These are phyloP conservation scores for Hecatera dysodea DNA, from an alignment of 2,888 invertebrate species.

Conservation along the genomic window DNA sequence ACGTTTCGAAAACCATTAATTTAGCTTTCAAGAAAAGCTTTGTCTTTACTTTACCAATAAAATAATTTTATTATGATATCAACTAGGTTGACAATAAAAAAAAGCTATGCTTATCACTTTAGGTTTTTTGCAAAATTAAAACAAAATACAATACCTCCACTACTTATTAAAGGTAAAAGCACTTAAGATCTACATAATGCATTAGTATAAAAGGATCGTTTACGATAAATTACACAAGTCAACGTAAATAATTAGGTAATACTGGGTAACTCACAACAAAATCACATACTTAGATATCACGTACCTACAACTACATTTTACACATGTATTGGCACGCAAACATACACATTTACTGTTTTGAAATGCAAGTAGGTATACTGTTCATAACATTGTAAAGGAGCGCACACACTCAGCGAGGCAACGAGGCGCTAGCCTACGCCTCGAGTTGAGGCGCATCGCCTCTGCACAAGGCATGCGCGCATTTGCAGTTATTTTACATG, in stretches of 20 bases:
- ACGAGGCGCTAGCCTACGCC: background rate
- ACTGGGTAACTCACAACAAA: slow-evolving; percentile 63
- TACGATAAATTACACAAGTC: slow-evolving; percentile 23
- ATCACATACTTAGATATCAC: slow-evolving; percentile 54
- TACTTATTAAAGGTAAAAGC: slow-evolving; percentile 11
- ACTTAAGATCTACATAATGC: slow-evolving; percentile 39
- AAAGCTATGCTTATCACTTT: slow-evolving; percentile 27
- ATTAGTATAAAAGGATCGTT: slow-evolving; percentile 48
- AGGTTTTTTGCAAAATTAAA: slow-evolving; percentile 7
- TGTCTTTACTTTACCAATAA: background rate
- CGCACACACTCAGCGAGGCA: background rate
- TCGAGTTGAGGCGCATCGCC: background rate
- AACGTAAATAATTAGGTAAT: slow-evolving; percentile 50
- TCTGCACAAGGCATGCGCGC: background rate
- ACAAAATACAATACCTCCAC: background rate
- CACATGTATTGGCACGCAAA: slow-evolving; percentile 53
- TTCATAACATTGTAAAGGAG: background rate
- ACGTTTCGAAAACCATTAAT: background rate
- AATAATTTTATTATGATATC: background rate
- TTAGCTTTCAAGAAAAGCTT: background rate
- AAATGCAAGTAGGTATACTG: slow-evolving; percentile 50
- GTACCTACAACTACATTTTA: slow-evolving; percentile 39
- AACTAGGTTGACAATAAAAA: slow-evolving; percentile 15
- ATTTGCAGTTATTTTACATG: background rate
- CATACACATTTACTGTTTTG: slow-evolving; percentile 15